phyloP scores from a whole-genome alignment of 2,113 vertebrate genomes.

The Amphilophus citrinellus region DNA sequence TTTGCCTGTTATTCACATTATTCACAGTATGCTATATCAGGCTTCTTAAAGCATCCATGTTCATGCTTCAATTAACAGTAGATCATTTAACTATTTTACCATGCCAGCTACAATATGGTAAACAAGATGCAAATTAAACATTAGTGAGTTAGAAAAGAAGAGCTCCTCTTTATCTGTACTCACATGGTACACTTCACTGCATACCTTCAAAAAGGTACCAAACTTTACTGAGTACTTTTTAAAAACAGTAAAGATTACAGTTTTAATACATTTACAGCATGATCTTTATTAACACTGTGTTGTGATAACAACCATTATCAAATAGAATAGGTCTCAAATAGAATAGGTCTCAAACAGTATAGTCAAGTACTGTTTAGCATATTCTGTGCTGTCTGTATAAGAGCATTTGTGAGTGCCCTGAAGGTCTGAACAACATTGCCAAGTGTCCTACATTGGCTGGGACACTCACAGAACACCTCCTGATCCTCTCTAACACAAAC shows the following conservation, averaged over 20 bases:
- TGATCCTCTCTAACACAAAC: neutral
- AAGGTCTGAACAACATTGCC: neutral
- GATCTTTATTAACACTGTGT: neutral
- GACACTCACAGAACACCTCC: neutral
- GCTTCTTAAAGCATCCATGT: neutral
- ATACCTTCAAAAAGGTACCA: neutral
- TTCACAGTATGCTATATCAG: neutral
- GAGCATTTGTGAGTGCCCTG: neutral
- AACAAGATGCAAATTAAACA: constrained; percentile 6
- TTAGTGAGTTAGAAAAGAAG: neutral
- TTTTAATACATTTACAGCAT: constrained; percentile 3
- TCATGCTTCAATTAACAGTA: neutral
- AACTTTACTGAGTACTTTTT: neutral
- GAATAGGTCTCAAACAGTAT: neutral
- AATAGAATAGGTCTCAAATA: neutral
- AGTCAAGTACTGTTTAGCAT: neutral
- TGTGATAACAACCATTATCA: neutral
- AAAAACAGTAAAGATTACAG: neutral
- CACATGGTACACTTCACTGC: neutral
- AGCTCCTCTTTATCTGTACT: neutral
- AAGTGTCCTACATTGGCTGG: constrained; percentile 8
- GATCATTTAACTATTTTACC: neutral
- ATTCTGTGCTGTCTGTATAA: neutral
- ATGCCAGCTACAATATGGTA: neutral
- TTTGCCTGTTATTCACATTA: neutral